Percentiles rank a stretch among this genome's conserved stretches.
These are phyloP conservation scores for Leontocebus nigricollis DNA, from an alignment of 2,797 vertebrate species.

Conservation along the genomic window DNA sequence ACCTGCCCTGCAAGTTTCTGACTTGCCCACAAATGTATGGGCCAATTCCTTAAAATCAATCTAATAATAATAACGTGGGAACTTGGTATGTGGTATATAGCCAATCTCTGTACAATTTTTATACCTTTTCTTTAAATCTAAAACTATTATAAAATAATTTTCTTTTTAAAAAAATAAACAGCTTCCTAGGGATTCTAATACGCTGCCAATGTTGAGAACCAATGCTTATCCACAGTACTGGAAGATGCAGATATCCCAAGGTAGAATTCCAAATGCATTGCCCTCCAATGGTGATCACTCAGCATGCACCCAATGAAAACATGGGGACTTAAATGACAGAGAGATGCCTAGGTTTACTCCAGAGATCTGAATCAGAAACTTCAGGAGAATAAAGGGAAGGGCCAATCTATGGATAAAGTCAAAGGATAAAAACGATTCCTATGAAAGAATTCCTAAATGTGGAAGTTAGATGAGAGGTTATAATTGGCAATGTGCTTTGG, in stretches of 20 bases:
- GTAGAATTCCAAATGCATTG: not conserved
- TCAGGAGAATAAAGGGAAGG: not conserved
- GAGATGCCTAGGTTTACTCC: not conserved
- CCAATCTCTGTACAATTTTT: not conserved
- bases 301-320: not conserved
- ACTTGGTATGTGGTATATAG: not conserved
- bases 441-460: not conserved
- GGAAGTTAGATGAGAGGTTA: not conserved
- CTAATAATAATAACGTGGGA: no score
- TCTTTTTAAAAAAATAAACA: not conserved
- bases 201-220: not conserved
- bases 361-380: not conserved
- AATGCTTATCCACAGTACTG: not conserved
- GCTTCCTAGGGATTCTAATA: not conserved
- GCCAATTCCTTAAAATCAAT: not conserved
- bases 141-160: conserved; percentile 10
- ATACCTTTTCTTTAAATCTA: not conserved
- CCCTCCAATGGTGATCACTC: not conserved
- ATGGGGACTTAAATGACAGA: not conserved
- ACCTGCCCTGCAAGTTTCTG: not conserved
- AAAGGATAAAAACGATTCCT: not conserved
- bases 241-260: not conserved
- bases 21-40: not conserved
- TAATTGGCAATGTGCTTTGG: not conserved
- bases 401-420: not conserved